Conservation (phyloP, 1,140 invertebrate species). For the Yoshiicerus persimilis region DNA sequence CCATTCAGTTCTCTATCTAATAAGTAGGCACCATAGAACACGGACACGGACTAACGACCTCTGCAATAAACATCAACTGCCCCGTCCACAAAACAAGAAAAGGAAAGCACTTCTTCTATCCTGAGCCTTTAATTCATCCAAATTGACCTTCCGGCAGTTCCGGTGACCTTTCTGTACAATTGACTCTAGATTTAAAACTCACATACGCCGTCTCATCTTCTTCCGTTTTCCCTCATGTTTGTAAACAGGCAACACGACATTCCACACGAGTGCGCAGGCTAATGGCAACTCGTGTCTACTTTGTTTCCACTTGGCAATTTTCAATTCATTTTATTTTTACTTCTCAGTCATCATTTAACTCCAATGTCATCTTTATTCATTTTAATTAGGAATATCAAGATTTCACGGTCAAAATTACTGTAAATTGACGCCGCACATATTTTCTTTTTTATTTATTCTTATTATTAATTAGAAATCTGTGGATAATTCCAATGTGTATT, state of each 20-base stretch:
- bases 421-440: not conserved
- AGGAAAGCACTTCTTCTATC: not conserved
- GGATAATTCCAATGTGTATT: too few relatives aligned
- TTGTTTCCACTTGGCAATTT: not conserved
- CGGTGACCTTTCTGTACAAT: not conserved
- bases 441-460: not conserved
- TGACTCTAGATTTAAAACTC: not conserved
- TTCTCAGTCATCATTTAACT: not conserved
- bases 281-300: not conserved
- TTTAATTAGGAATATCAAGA: not conserved
- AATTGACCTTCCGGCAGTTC: not conserved
- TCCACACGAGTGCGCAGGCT: not conserved
- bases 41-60: not conserved
- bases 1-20: not conserved
- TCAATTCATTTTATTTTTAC: not conserved
- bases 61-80: not conserved
- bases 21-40: not conserved
- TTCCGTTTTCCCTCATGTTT: not conserved
- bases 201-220: not conserved
- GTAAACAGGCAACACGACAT: too few relatives aligned
- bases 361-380: not conserved
- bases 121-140: not conserved
- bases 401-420: not conserved
- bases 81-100: not conserved
- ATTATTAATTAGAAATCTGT: not conserved